phyloP scores from a whole-genome alignment of 2,113 vertebrate species.

The Ictalurus furcatus region DNA sequence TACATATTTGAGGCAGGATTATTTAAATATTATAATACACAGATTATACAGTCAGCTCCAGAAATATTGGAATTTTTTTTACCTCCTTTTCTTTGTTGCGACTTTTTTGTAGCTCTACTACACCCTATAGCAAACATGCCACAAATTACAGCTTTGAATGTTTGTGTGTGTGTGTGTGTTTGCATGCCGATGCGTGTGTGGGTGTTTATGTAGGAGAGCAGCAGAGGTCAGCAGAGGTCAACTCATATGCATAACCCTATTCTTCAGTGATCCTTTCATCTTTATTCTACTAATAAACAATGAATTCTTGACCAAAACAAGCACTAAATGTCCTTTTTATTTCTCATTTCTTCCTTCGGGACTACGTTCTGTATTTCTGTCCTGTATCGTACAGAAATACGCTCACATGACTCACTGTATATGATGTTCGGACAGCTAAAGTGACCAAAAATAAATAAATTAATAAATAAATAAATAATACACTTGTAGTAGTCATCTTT shows the following conservation, averaged over 20 bases:
- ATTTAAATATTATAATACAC: neutral
- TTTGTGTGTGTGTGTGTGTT: neutral
- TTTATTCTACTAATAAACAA: neutral
- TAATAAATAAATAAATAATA: no score
- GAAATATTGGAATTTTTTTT: neutral
- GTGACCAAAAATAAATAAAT: neutral
- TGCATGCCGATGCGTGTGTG: neutral
- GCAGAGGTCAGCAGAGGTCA: conserved; percentile 16
- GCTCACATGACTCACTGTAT: neutral
- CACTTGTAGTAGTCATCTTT: no score
- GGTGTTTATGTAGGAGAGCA: neutral
- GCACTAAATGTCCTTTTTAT: neutral
- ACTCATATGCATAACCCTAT: neutral
- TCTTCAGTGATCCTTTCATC: neutral
- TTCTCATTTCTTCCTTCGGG: neutral
- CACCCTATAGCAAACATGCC: neutral
- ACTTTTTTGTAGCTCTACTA: neutral
- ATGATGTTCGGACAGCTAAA: neutral
- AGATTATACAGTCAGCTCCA: neutral
- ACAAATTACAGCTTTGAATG: neutral
- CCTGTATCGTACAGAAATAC: neutral
- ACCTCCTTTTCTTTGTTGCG: neutral
- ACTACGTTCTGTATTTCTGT: neutral
- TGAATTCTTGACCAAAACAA: neutral
- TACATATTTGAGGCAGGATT: neutral